Percentiles rank a stretch among this genome's conserved stretches.
phyloP scores from a whole-genome alignment of 2,888 invertebrate genomes.

The Apodemia mormo region DNA sequence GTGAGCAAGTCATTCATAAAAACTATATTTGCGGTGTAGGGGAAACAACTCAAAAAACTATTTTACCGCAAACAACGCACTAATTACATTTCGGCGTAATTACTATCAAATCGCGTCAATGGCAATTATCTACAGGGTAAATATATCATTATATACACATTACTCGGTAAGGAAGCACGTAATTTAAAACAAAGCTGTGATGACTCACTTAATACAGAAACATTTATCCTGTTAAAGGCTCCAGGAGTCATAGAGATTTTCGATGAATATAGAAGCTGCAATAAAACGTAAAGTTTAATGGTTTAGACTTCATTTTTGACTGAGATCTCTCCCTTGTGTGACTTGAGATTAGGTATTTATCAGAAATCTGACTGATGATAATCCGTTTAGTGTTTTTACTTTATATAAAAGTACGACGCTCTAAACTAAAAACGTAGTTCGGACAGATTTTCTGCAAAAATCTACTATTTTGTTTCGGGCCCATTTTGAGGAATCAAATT shows the following conservation, averaged over 20 bases:
- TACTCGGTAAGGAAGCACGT: neutral
- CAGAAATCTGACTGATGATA: too few relatives aligned
- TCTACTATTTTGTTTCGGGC: too few relatives aligned
- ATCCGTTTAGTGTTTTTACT: too few relatives aligned
- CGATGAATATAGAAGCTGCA: neutral
- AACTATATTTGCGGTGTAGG: neutral
- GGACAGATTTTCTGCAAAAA: too few relatives aligned
- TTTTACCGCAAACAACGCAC: neutral
- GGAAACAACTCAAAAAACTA: neutral
- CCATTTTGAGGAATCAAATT: too few relatives aligned
- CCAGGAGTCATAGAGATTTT: neutral
- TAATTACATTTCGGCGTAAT: neutral
- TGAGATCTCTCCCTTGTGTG: too few relatives aligned
- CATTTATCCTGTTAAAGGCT: constrained; percentile 10
- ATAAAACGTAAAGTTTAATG: too few relatives aligned
- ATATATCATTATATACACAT: neutral
- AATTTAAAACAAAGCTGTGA: neutral
- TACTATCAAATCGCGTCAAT: constrained; percentile 7
- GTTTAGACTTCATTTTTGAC: too few relatives aligned
- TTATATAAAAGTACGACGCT: too few relatives aligned
- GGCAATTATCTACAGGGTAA: neutral
- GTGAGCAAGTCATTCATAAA: too few relatives aligned
- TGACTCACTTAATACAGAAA: neutral
- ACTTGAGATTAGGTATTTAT: too few relatives aligned
- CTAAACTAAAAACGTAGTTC: too few relatives aligned